phyloP scores from a whole-genome alignment of 2,888 invertebrate species.

The Zelleria hepariella region DNA sequence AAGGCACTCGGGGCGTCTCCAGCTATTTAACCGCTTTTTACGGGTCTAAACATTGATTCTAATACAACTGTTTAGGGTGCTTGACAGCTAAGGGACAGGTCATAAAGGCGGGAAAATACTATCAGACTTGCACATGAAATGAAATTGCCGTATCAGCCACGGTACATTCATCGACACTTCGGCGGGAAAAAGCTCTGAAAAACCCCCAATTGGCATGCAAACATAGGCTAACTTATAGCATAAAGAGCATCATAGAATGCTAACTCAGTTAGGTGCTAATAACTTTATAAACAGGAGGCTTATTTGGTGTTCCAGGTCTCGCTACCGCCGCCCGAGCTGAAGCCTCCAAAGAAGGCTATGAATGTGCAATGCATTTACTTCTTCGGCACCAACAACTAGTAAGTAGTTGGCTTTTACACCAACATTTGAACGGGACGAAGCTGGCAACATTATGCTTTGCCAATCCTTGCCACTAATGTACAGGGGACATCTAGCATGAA shows the following conservation, averaged over 20 bases:
- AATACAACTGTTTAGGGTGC: not conserved
- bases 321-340: slow-evolving; percentile 82
- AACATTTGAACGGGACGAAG: no score
- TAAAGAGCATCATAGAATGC: not conserved
- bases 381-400: slow-evolving; percentile 96
- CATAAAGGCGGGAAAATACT: slow-evolving; percentile 38
- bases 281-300: not conserved
- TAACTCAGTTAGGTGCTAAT: not conserved
- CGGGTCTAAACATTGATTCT: not conserved
- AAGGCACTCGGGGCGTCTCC: not conserved
- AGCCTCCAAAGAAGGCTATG: slow-evolving; percentile 80
- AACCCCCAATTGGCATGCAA: not conserved
- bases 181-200: not conserved
- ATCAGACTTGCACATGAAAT: slow-evolving; percentile 10
- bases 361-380: slow-evolving; percentile 90
- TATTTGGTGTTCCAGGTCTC: slow-evolving; percentile 77
- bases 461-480: no score
- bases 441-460: no score
- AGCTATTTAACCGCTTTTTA: not conserved
- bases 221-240: not conserved
- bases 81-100: slow-evolving; percentile 6
- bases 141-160: no score
- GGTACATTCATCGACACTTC: slow-evolving; percentile 13
- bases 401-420: no score
- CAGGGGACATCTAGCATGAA: no score